These are phyloP conservation scores for Bombycilla garrulus DNA, from an alignment of 2,113 vertebrate genomes.

Conservation along the genomic window DNA sequence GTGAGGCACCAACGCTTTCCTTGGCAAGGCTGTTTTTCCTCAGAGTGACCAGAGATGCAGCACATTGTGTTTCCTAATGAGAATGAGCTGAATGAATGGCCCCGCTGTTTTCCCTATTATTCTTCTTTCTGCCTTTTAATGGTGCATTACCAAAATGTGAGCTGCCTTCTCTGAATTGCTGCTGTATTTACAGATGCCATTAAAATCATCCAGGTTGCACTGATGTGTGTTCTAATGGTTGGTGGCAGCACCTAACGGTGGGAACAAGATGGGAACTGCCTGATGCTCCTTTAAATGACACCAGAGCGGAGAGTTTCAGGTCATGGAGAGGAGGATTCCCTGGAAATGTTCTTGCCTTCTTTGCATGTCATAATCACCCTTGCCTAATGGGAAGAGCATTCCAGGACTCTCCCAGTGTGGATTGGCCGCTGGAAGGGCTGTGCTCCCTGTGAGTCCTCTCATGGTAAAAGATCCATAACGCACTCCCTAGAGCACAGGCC, in stretches of 20 bases:
- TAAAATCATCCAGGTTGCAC: constrained; percentile 61
- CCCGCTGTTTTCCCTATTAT: constrained; percentile 21
- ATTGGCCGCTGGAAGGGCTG: not conserved
- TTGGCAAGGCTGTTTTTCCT: not conserved
- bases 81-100: constrained; percentile 2
- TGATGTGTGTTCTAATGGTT: constrained; percentile 21
- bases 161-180: not conserved
- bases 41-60: not conserved
- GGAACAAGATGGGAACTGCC: constrained; percentile 36
- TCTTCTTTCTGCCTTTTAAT: not conserved
- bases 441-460: not conserved
- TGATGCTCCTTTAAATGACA: constrained; percentile 14
- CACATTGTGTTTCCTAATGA: not conserved
- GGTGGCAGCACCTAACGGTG: constrained; percentile 10
- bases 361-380: not conserved
- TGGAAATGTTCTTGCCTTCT: not conserved
- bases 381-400: not conserved
- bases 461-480: not conserved
- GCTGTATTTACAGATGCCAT: constrained; percentile 52
- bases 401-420: not conserved
- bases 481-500: not conserved
- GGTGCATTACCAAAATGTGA: not conserved
- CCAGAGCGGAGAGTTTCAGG: not conserved
- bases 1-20: not conserved
- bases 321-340: not conserved